Evolutionary conservation across 2,113 vertebrate species (phyloP).

Genomic region (Brevimyrus niger): DNA sequence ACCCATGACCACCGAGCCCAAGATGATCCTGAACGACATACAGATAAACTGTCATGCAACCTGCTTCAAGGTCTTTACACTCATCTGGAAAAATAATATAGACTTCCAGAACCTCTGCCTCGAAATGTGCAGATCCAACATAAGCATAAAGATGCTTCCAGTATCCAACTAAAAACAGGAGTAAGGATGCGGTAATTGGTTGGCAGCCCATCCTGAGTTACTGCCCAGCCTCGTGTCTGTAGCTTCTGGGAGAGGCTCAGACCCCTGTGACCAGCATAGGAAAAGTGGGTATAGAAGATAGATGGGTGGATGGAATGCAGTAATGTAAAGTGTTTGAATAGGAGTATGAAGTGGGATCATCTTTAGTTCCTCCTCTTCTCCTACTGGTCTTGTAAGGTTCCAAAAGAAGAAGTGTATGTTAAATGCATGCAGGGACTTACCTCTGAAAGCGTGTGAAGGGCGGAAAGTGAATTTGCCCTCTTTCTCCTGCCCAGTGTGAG

Average conservation of each 20-base stretch:
- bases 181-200: too few species aligned
- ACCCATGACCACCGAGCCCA: constrained; percentile 73
- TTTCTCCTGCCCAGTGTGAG: constrained; percentile 65
- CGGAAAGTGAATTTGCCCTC: background rate
- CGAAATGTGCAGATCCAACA: background rate
- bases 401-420: background rate
- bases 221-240: too few species aligned
- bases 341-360: too few species aligned
- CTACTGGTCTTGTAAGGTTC: background rate
- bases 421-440: background rate
- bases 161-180: too few species aligned
- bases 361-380: background rate
- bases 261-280: too few species aligned
- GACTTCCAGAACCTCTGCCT: background rate
- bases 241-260: too few species aligned
- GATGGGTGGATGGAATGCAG: too few species aligned
- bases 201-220: too few species aligned
- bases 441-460: background rate
- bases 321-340: too few species aligned
- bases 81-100: background rate
- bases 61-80: constrained; percentile 81
- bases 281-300: too few species aligned
- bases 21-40: constrained; percentile 88
- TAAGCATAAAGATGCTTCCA: background rate
- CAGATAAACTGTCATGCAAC: constrained; percentile 84